These are phyloP conservation scores for Gymnocheta viridis DNA, from an alignment of 2,888 invertebrate species.

Conservation along the genomic window DNA sequence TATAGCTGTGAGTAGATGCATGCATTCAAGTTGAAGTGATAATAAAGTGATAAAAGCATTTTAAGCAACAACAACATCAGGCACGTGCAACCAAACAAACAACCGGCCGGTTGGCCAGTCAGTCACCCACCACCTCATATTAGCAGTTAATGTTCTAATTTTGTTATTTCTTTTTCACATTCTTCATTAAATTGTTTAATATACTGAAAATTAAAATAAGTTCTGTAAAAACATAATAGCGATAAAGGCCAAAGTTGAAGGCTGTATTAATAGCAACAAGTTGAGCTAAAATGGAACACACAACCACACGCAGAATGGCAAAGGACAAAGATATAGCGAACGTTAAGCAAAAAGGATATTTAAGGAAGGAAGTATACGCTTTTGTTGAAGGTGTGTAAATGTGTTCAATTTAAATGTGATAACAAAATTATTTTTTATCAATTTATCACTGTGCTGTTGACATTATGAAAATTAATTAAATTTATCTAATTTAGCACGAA, in stretches of 20 bases:
- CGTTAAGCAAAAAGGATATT: slow-evolving; percentile 5
- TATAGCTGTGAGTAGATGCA: slow-evolving; percentile 28
- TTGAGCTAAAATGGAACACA: slow-evolving; percentile 15
- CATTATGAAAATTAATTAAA: slow-evolving; percentile 43
- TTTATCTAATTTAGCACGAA: slow-evolving; percentile 3
- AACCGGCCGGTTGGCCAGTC: background rate
- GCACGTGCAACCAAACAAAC: slow-evolving; percentile 10
- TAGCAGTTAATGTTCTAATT: background rate
- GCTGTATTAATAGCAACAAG: slow-evolving; percentile 52
- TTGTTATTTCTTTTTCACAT: background rate
- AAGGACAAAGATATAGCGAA: background rate
- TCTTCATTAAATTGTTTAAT: slow-evolving; percentile 36
- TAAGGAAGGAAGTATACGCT: slow-evolving; percentile 7
- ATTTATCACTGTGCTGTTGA: slow-evolving; percentile 36
- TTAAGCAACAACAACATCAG: background rate
- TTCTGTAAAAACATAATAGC: background rate
- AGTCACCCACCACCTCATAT: background rate
- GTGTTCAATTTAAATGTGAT: background rate
- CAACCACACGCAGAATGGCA: background rate
- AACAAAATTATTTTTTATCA: slow-evolving; percentile 43
- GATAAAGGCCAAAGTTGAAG: slow-evolving; percentile 64
- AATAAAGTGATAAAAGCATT: slow-evolving; percentile 65
- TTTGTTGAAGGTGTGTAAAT: background rate
- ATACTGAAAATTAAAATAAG: slow-evolving; percentile 16
- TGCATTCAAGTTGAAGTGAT: slow-evolving; percentile 62